Percentiles rank a stretch among this genome's conserved stretches.
Conservation (phyloP, 2,797 vertebrate species). For the Buceros bicornis region DNA sequence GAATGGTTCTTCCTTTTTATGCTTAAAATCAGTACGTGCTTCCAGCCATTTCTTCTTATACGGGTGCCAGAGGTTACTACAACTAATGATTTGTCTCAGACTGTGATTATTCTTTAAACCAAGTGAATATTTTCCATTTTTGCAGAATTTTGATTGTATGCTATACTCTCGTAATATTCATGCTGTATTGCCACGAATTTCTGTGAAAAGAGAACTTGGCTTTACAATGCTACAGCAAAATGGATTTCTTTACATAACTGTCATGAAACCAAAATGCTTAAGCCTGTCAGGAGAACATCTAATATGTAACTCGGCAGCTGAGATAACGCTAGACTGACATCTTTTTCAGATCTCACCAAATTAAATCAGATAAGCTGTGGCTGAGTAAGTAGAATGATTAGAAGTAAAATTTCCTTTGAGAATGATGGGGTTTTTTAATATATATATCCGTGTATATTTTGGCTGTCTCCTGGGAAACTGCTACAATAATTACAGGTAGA, state of each 20-base stretch:
- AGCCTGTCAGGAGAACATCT: not conserved
- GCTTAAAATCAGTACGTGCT: not conserved
- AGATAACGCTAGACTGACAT: not conserved
- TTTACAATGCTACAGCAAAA: not conserved
- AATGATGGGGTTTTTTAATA: not conserved
- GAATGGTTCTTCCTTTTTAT: not conserved
- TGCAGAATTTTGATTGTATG: not conserved
- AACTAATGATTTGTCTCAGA: not conserved
- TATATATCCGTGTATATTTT: not conserved
- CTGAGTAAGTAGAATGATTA: not conserved
- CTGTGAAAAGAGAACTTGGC: not conserved
- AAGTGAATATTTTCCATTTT: not conserved
- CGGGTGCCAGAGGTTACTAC: not conserved
- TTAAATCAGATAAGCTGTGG: not conserved
- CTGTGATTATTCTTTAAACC: not conserved
- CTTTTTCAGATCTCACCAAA: not conserved
- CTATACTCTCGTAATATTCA: not conserved
- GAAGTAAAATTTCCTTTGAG: not conserved
- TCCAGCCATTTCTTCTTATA: not conserved
- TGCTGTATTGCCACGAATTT: not conserved
- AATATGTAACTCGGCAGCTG: not conserved
- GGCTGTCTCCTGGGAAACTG: not conserved
- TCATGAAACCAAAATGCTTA: not conserved
- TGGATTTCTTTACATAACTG: not conserved
- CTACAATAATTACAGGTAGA: constrained; percentile 40